These are phyloP conservation scores for Morphnarchus princeps DNA, from an alignment of 2,113 vertebrate species.

Conservation along the genomic window DNA sequence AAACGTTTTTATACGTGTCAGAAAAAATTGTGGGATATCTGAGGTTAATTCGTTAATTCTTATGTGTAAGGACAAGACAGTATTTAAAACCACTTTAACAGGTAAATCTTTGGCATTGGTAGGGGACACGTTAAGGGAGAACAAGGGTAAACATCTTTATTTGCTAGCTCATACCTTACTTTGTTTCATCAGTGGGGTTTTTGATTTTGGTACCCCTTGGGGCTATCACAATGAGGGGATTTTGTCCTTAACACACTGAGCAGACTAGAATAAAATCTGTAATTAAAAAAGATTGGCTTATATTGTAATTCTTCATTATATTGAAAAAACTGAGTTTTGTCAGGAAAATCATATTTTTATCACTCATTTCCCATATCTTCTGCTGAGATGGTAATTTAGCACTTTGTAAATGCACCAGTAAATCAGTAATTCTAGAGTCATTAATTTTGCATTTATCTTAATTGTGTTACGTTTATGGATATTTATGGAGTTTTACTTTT, in stretches of 20 bases:
- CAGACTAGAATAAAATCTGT: background rate
- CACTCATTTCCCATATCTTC: background rate
- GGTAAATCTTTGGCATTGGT: background rate
- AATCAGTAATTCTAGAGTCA: slow-evolving; percentile 3
- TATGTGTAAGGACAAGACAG: background rate
- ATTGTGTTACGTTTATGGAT: background rate
- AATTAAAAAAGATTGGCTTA: background rate
- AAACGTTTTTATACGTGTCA: accelerated
- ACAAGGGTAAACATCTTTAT: background rate
- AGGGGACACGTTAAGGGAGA: background rate
- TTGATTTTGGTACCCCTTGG: background rate
- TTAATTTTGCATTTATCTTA: slow-evolving; percentile 38
- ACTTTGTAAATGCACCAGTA: slow-evolving; percentile 23
- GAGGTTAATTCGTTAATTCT: background rate
- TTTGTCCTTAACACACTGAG: background rate
- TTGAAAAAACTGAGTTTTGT: background rate
- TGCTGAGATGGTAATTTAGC: slow-evolving; percentile 3
- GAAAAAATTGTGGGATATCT: accelerated
- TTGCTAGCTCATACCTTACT: background rate
- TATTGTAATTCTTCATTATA: background rate
- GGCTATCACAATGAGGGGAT: background rate
- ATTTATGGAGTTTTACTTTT: background rate
- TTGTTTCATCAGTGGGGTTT: background rate
- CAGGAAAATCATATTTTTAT: background rate
- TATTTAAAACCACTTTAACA: background rate